Base-by-base conservation (phyloP, 2,888 invertebrate species). In the Artemia sinica region DNA sequence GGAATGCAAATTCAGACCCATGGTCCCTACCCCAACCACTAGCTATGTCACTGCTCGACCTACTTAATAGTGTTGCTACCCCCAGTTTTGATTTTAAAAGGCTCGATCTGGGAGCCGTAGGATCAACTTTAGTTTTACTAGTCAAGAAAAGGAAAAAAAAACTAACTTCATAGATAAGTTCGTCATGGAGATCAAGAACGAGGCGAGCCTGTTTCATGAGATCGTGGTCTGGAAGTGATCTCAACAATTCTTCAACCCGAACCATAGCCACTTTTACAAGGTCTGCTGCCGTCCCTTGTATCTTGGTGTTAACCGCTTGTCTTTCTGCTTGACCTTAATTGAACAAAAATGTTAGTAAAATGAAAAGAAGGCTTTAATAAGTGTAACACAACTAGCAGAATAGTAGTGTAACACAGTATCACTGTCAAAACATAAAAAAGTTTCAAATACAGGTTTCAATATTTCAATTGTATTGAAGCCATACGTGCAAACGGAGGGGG, bases 251-350 rank as follows among this genome's bases (percentile, higher is more conserved):
- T 73, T 92, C 86, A 74, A 95, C 84, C 67, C 82, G 80, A 49
- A 90, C 82, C 86, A 96, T 91, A 0, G 95, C 93, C 70, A 82
- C 84, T 78, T 98, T 98, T 0, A 90, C 88, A 66, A 98, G 85
- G 78, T 98, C 97, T 0, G 96, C 92, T 0, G 96, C 97, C 0
- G 96, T 93, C 0, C 96, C 97, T 80, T 98, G 97, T 68, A 98
- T 87, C 13, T 86, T 88, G 2, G 95, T 90, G 78, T 98, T 98
- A 0, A 98, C 84, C 13, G 95, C 94, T 81, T 96, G 95, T n/a
- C 97, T 83, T 78, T 94, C 93, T 0, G 92, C 89, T 80, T 91
- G 85, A 74, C 82, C 88, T 87, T 74, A 8, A 76, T 41, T 41
- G 5, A 71, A 71, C 69, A 66, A 69, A 50, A 66, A 58, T 58